Percentiles rank a stretch among this genome's conserved stretches.
Conservation (phyloP, 2,888 invertebrate genomes). For the Liodrosophila aerea region DNA sequence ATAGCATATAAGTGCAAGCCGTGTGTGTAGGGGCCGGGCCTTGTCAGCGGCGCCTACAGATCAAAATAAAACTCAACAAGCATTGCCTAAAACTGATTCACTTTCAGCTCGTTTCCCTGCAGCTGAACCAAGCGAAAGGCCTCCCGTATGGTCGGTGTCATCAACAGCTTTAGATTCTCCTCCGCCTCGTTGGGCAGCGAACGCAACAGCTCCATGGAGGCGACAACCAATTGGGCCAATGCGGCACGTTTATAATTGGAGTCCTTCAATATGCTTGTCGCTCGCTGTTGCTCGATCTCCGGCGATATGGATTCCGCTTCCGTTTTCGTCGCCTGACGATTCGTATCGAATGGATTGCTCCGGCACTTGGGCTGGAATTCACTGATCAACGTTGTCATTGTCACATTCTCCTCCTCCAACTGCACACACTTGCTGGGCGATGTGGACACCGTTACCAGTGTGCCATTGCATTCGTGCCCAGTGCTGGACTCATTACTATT, state of each 20-base stretch:
- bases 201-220: constrained; percentile 90
- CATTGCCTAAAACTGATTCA: constrained; percentile 82
- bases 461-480: constrained; percentile 8
- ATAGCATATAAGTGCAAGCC: constrained; percentile 3
- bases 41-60: constrained; percentile 71
- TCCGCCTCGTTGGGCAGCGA: constrained; percentile 86
- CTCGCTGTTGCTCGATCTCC: constrained; percentile 92
- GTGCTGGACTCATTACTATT: not conserved
- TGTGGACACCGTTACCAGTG: constrained; percentile 1
- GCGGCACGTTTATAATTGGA: constrained; percentile 92
- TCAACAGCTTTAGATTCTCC: constrained; percentile 82
- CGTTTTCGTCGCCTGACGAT: constrained; percentile 80
- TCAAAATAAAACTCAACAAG: constrained; percentile 82
- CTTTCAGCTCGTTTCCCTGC: constrained; percentile 82
- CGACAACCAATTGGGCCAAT: constrained; percentile 92
- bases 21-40: constrained; percentile 40
- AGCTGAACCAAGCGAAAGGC: constrained; percentile 82
- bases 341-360: constrained; percentile 82
- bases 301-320: constrained; percentile 88
- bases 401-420: constrained; percentile 80
- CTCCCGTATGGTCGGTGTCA: constrained; percentile 83
- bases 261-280: constrained; percentile 92
- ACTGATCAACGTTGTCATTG: constrained; percentile 82
- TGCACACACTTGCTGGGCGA: constrained; percentile 76
- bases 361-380: constrained; percentile 82